phyloP scores from a whole-genome alignment of 2,888 invertebrate genomes.

The Herminia tarsipennalis region DNA sequence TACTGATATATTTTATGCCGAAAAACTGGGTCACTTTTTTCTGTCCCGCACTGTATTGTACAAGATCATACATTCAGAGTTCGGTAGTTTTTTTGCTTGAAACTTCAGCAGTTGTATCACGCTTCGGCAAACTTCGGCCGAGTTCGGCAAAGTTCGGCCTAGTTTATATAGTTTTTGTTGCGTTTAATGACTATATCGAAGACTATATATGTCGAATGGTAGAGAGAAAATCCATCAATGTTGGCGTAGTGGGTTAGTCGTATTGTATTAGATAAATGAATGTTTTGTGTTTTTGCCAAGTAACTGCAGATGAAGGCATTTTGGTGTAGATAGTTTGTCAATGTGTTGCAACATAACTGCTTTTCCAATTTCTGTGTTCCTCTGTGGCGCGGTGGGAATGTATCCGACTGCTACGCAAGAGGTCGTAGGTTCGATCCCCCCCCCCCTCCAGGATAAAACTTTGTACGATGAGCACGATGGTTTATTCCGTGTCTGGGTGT shows the following conservation, averaged over 20 bases:
- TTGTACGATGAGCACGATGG: too few species aligned
- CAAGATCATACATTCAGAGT: slow-evolving; percentile 14
- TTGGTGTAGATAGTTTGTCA: too few species aligned
- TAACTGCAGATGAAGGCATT: not conserved
- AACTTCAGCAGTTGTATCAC: slow-evolving; percentile 30
- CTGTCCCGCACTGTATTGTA: slow-evolving; percentile 14
- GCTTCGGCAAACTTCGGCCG: slow-evolving; percentile 11
- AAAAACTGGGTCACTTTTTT: not conserved
- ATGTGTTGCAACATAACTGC: too few species aligned
- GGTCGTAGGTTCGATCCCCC: too few species aligned
- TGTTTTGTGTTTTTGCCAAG: slow-evolving; percentile 1
- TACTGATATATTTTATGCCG: too few species aligned
- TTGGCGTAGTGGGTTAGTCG: slow-evolving; percentile 10
- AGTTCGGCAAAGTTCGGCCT: slow-evolving; percentile 25
- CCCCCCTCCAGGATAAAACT: too few species aligned
- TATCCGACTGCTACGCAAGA: too few species aligned
- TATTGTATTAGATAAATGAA: slow-evolving; percentile 6
- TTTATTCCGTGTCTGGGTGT: too few species aligned
- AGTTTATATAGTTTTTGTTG: slow-evolving; percentile 41
- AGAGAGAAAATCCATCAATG: slow-evolving; percentile 22
- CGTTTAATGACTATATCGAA: slow-evolving; percentile 37
- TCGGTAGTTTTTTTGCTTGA: slow-evolving; percentile 33
- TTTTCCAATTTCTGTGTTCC: too few species aligned
- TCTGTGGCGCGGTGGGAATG: too few species aligned
- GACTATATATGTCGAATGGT: slow-evolving; percentile 20